Percentiles rank a stretch among this genome's conserved stretches.
Evolutionary conservation across 2,113 vertebrate species (phyloP).

Genomic region (Alligator mississippiensis): DNA sequence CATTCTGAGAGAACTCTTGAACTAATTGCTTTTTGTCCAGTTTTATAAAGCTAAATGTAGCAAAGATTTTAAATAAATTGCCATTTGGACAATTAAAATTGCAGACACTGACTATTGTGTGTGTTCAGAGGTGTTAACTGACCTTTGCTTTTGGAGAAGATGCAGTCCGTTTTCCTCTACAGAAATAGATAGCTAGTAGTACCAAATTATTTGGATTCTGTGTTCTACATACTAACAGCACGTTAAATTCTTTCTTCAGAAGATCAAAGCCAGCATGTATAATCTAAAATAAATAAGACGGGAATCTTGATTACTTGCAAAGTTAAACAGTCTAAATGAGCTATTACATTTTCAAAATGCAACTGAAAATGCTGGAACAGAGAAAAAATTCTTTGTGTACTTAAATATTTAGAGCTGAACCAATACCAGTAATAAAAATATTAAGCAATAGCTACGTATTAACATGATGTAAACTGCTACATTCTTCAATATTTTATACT

Average conservation of each 20-base stretch:
- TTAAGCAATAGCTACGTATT: too few species aligned
- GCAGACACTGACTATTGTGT: background rate
- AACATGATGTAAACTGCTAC: too few species aligned
- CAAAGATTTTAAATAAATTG: background rate
- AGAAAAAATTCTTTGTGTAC: background rate
- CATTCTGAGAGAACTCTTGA: background rate
- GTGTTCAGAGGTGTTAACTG: background rate
- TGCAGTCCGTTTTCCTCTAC: rapidly evolving
- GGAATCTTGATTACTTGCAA: background rate
- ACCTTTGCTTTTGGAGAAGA: background rate
- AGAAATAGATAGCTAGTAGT: background rate
- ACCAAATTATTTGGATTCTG: background rate
- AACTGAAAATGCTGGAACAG: background rate
- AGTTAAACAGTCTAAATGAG: background rate
- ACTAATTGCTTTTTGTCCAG: background rate
- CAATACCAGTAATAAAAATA: too few species aligned
- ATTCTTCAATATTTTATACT: too few species aligned
- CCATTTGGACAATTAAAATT: background rate
- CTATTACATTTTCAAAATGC: background rate
- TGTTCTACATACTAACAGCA: background rate
- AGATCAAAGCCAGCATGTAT: background rate
- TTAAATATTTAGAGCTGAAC: background rate
- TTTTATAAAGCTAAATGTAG: background rate
- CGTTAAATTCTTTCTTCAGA: background rate
- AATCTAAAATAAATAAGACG: background rate